Conservation (phyloP, 1,140 invertebrate species). For the Coelopa frigida region DNA sequence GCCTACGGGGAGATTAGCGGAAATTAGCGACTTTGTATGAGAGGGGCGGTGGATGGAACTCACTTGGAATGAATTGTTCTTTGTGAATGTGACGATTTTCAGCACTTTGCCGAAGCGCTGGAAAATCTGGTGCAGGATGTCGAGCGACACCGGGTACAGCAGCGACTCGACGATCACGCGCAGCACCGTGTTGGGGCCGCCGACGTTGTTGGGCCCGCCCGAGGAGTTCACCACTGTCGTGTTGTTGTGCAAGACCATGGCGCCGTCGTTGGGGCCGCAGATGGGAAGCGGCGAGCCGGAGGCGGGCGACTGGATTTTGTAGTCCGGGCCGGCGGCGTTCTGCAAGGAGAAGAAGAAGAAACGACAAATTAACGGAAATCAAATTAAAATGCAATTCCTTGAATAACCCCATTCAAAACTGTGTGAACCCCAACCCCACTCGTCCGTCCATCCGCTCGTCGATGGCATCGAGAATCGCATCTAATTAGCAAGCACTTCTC, state of each 20-base stretch:
- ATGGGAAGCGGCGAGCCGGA: slow-evolving; percentile 42
- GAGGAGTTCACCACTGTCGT: slow-evolving; percentile 38
- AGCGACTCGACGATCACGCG: slow-evolving; percentile 97
- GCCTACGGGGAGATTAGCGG: slow-evolving; percentile 55
- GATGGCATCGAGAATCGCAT: slow-evolving; percentile 6
- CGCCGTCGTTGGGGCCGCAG: slow-evolving; percentile 24
- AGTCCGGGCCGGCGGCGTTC: slow-evolving; percentile 49
- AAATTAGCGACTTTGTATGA: slow-evolving; percentile 1
- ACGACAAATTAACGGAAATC: slow-evolving; percentile 5
- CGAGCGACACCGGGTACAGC: slow-evolving; percentile 95
- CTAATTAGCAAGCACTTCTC: no score
- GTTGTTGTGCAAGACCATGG: slow-evolving; percentile 38
- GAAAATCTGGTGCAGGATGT: slow-evolving; percentile 96
- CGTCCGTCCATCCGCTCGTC: not conserved
- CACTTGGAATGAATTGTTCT: slow-evolving; percentile 93
- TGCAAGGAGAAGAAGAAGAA: slow-evolving; percentile 39
- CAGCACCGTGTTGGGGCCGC: slow-evolving; percentile 91
- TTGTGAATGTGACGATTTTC: slow-evolving; percentile 99
- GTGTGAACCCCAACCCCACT: not conserved
- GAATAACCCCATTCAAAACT: not conserved
- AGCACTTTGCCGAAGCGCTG: slow-evolving; percentile 95
- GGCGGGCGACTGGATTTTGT: slow-evolving; percentile 41
- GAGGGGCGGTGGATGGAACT: not conserved
- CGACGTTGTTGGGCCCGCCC: slow-evolving; percentile 59
- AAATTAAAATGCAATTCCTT: not conserved